Conservation (phyloP, 2,888 invertebrate species). For the Ephialtes manifestator region DNA sequence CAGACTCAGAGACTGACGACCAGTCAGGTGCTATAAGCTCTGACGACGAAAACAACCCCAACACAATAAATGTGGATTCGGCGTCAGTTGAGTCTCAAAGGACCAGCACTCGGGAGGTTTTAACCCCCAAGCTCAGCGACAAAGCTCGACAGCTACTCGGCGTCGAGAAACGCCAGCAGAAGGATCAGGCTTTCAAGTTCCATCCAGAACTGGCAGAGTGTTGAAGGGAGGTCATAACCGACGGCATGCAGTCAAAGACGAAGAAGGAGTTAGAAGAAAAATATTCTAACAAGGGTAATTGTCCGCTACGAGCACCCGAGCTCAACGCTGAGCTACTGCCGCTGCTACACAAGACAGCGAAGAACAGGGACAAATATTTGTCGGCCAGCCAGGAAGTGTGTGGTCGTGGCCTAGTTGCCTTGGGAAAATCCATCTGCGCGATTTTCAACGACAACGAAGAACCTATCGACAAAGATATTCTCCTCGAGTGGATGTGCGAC, state of each 20-base stretch:
- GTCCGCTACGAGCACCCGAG: constrained; percentile 22
- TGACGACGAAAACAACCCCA: constrained; percentile 46
- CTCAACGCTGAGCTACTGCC: constrained; percentile 21
- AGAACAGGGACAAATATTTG: constrained; percentile 37
- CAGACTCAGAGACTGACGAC: constrained; percentile 41
- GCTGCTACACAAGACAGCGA: constrained; percentile 33
- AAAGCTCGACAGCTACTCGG: constrained; percentile 42
- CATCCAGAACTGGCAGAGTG: constrained; percentile 43
- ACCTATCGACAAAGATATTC: constrained; percentile 24
- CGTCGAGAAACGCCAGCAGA: constrained; percentile 35
- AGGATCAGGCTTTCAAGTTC: constrained; percentile 23
- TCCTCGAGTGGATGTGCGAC: constrained; percentile 44
- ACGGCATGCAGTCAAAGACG: not conserved
- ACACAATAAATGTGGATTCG: constrained; percentile 14
- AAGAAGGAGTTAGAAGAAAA: constrained; percentile 38
- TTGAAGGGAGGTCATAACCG: constrained; percentile 31
- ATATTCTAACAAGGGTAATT: too few species aligned
- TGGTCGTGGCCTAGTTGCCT: constrained; percentile 30
- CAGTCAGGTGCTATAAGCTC: constrained; percentile 2
- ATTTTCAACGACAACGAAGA: constrained; percentile 46
- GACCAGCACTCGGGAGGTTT: constrained; percentile 8
- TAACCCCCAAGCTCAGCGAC: constrained; percentile 4
- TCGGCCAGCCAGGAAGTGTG: constrained; percentile 8
- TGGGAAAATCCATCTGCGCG: constrained; percentile 26
- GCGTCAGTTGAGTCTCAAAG: constrained; percentile 24